Percentiles rank a stretch among this genome's conserved stretches.
phyloP scores from a whole-genome alignment of 2,113 vertebrate species.

The Eleginops maclovinus region DNA sequence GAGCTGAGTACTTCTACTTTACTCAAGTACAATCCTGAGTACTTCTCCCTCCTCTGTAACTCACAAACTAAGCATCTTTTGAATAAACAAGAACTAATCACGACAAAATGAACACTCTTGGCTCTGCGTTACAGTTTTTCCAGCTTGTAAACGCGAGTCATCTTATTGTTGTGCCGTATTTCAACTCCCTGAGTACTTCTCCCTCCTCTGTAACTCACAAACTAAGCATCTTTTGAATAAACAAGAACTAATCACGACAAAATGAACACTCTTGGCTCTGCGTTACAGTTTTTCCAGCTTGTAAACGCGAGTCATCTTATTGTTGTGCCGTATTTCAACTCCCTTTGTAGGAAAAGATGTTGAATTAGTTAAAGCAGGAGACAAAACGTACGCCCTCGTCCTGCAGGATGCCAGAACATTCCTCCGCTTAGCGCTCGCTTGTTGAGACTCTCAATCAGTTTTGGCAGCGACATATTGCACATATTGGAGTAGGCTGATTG shows the following conservation, averaged over 20 bases:
- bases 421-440: conserved; percentile 56
- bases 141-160: conserved; percentile 20
- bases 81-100: too few species aligned
- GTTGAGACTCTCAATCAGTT: conserved; percentile 63
- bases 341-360: conserved; percentile 54
- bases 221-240: too few species aligned
- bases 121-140: too few species aligned
- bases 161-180: conserved; percentile 32
- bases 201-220: too few species aligned
- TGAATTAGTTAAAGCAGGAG: conserved; percentile 63
- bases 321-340: conserved; percentile 39
- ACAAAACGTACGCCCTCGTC: conserved; percentile 62
- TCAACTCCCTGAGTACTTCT: too few species aligned
- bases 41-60: too few species aligned
- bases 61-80: too few species aligned
- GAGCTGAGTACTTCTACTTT: too few species aligned
- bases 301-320: conserved; percentile 19
- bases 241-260: too few species aligned
- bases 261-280: neutral
- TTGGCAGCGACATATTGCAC: conserved; percentile 69
- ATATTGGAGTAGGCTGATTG: conserved; percentile 81
- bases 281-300: too few species aligned
- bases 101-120: too few species aligned
- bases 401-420: conserved; percentile 60
- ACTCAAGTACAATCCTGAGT: too few species aligned